Conservation (phyloP, 2,113 vertebrate genomes). For the Epinephelus fuscoguttatus region DNA sequence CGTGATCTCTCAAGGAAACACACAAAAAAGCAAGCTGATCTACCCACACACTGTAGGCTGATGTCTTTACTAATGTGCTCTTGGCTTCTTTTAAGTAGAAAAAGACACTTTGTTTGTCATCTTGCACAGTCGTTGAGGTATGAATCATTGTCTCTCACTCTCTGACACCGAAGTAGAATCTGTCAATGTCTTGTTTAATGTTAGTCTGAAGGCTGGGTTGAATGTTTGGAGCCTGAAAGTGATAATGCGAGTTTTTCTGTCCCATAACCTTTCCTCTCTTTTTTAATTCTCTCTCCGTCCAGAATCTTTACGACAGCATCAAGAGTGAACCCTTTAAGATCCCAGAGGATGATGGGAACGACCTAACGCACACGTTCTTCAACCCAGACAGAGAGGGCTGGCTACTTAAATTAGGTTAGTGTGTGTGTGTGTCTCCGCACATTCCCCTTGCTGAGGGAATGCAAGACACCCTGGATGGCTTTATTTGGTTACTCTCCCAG, state of each 20-base stretch:
- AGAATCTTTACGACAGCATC: constrained; percentile 99
- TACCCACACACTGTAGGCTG: not conserved
- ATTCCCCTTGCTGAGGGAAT: constrained; percentile 26
- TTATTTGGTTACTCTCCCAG: constrained; percentile 31
- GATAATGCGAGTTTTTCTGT: not conserved
- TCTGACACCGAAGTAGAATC: not conserved
- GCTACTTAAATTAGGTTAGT: constrained; percentile 98
- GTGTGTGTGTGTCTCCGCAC: not conserved
- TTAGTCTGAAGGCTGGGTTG: constrained; percentile 11
- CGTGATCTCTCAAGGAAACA: constrained; percentile 27
- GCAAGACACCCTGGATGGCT: constrained; percentile 41
- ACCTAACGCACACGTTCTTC: constrained; percentile 98
- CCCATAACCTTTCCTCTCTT: not conserved
- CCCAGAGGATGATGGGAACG: constrained; percentile 98
- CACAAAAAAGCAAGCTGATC: constrained; percentile 3
- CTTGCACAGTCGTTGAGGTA: not conserved
- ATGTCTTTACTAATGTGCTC: constrained; percentile 21
- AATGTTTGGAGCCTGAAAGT: constrained; percentile 38
- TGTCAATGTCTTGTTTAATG: constrained; percentile 29
- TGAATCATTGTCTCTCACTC: constrained; percentile 27
- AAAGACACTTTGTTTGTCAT: constrained; percentile 5
- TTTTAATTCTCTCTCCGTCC: constrained; percentile 7
- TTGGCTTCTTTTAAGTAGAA: constrained; percentile 15
- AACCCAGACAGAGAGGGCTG: constrained; percentile 99
- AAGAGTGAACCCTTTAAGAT: constrained; percentile 99